phyloP scores from a whole-genome alignment of 2,113 vertebrate species.

The Alethe castanea region DNA sequence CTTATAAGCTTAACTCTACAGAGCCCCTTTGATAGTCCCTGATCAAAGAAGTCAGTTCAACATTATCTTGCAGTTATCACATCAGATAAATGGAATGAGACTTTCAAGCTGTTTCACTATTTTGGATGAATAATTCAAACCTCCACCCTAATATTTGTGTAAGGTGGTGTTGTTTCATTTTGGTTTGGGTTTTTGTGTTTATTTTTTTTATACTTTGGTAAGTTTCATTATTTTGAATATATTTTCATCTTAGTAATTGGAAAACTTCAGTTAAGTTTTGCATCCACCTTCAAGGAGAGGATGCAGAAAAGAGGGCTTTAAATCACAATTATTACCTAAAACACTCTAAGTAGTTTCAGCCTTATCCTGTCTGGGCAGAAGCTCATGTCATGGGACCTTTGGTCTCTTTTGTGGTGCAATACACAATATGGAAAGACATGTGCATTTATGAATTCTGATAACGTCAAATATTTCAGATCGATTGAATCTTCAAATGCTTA shows the following conservation, averaged over 20 bases:
- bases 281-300: not conserved
- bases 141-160: not conserved
- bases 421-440: not conserved
- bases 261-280: not conserved
- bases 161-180: accelerated
- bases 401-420: not conserved
- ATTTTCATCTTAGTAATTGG: not conserved
- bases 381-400: not conserved
- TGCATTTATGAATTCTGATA: not conserved
- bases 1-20: not conserved
- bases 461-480: not conserved
- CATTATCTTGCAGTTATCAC: not conserved
- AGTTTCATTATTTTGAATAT: not conserved
- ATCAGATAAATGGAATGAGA: not conserved
- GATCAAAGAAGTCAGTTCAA: not conserved
- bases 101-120: not conserved
- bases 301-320: not conserved
- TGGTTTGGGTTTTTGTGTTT: not conserved
- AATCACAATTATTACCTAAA: not conserved
- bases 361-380: not conserved
- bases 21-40: not conserved
- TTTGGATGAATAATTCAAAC: not conserved
- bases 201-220: not conserved
- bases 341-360: not conserved
- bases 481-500: not conserved